Conservation (phyloP, 1,140 invertebrate genomes). For the Halyomorpha halys region DNA sequence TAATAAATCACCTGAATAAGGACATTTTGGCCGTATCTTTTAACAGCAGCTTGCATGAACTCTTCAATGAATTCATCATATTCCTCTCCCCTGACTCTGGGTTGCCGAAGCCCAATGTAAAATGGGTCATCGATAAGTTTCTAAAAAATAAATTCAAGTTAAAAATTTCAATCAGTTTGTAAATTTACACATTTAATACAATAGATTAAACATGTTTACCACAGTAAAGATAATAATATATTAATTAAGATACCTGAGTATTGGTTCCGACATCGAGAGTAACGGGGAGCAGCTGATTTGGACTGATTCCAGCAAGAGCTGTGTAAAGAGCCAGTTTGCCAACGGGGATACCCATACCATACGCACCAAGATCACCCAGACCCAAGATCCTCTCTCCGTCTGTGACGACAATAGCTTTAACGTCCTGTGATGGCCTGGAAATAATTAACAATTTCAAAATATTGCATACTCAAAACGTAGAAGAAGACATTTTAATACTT, state of each 20-base stretch:
- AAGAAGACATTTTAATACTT: too few relatives aligned
- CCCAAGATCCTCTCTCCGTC: constrained; percentile 90
- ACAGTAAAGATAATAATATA: not conserved
- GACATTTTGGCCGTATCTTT: constrained; percentile 69
- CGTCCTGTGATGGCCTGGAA: constrained; percentile 74
- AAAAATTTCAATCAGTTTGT: not conserved
- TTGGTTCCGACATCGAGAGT: constrained; percentile 89
- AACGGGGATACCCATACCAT: constrained; percentile 89
- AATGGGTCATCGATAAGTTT: constrained; percentile 72
- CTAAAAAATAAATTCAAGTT: constrained; percentile 36
- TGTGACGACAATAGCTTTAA: constrained; percentile 85
- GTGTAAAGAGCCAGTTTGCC: constrained; percentile 88
- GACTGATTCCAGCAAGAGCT: constrained; percentile 82
- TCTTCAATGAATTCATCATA: constrained; percentile 95
- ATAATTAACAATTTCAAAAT: constrained; percentile 14
- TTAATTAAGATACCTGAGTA: constrained; percentile 47
- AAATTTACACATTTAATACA: not conserved
- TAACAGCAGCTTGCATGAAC: constrained; percentile 86
- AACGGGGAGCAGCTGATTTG: constrained; percentile 77
- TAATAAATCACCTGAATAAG: constrained; percentile 45
- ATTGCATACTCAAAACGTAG: too few relatives aligned
- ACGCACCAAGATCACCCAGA: constrained; percentile 84
- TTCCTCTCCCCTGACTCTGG: constrained; percentile 61
- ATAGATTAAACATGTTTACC: too few relatives aligned
- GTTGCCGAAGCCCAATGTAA: constrained; percentile 84